A percentile compares a stretch with the other conserved stretches of the same genome.
Evolutionary conservation across 2,888 invertebrate species (phyloP).

Genomic region (Drosophila acutilabella): DNA sequence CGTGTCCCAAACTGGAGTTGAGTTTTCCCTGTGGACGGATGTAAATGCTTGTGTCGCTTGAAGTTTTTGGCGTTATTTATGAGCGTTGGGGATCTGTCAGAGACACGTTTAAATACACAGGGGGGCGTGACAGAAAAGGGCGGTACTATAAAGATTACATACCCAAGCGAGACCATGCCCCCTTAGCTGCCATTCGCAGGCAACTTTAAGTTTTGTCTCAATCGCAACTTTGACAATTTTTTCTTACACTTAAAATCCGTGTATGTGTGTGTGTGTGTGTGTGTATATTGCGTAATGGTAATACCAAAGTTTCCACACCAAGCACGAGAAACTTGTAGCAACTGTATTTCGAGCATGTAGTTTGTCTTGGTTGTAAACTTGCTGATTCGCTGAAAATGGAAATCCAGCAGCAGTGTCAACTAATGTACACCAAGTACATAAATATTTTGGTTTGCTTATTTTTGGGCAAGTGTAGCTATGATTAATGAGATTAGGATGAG

Average conservation of each 20-base stretch:
- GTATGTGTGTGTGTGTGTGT: neutral
- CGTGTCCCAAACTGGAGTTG: neutral
- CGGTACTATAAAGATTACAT: conserved; percentile 39
- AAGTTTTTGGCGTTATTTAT: conserved; percentile 67
- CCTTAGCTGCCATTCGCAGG: conserved; percentile 37
- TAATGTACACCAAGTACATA: conserved; percentile 16
- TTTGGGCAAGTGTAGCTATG: conserved; percentile 49
- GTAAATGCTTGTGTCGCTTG: conserved; percentile 25
- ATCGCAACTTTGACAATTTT: conserved; percentile 67
- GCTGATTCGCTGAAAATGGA: conserved; percentile 60
- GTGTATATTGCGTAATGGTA: conserved; percentile 55
- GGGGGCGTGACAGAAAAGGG: conserved; percentile 13
- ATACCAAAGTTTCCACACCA: conserved; percentile 63
- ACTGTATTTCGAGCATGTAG: conserved; percentile 55
- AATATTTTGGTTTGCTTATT: neutral
- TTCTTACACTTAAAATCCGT: conserved; percentile 46
- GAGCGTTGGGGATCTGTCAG: conserved; percentile 50
- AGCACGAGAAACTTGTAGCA: conserved; percentile 29
- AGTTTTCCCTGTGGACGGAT: conserved; percentile 5
- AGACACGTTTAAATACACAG: conserved; percentile 54
- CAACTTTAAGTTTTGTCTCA: conserved; percentile 31
- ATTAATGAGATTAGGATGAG: conserved; percentile 51
- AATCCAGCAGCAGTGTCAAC: conserved; percentile 32
- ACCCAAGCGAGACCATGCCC: conserved; percentile 23
- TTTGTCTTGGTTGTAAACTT: conserved; percentile 40